Conservation (phyloP, 37 sponge, comb jelly and placozoan genomes). For the Aphrocallistes beatrix region DNA sequence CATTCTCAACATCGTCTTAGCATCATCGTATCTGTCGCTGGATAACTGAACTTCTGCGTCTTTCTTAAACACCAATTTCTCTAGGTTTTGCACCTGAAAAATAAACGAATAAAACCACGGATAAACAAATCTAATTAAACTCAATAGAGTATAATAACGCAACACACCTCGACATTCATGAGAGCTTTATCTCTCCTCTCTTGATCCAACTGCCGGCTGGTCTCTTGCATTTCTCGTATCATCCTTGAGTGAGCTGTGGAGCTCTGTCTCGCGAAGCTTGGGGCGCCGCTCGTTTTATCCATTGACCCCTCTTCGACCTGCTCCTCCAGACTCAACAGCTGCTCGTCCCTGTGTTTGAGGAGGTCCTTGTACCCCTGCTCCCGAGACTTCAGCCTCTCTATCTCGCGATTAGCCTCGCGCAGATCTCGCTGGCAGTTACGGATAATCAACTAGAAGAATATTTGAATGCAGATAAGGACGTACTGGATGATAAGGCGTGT, state of each 20-base stretch:
- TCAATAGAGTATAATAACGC: background rate
- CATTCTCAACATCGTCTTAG: background rate
- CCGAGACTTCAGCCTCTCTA: background rate
- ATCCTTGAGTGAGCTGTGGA: background rate
- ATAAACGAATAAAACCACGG: background rate
- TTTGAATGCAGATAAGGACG: too few relatives aligned
- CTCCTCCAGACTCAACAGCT: background rate
- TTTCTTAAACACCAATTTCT: background rate
- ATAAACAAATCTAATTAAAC: background rate
- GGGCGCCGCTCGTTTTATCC: background rate
- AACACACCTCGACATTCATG: background rate
- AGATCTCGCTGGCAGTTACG: slow-evolving; percentile 5
- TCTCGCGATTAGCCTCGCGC: background rate
- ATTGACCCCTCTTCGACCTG: background rate
- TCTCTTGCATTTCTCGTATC: background rate
- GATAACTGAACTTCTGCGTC: background rate
- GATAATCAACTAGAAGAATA: background rate
- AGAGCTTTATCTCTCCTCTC: background rate
- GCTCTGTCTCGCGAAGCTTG: background rate
- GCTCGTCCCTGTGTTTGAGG: background rate
- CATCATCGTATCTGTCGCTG: background rate
- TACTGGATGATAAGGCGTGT: too few relatives aligned
- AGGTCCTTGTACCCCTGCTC: slow-evolving; percentile 15
- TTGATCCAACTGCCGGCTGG: background rate
- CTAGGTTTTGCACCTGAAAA: background rate